Base-by-base conservation (phyloP, 2,113 vertebrate genomes). In the Zosterops japonicus region DNA sequence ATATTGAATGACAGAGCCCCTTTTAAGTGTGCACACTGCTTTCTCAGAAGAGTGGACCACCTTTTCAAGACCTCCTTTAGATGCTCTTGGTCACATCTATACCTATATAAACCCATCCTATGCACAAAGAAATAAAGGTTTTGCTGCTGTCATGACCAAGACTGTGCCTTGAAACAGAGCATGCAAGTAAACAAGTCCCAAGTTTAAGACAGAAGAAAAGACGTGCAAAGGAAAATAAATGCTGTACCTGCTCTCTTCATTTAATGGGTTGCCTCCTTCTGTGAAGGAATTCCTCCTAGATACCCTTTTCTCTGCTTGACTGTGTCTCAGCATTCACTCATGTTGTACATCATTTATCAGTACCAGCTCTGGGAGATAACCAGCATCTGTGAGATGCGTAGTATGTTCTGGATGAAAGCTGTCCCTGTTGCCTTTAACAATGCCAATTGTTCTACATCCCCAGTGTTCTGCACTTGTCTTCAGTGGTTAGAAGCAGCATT, bases 341-440 rank as follows among this genome's bases (percentile, higher is more conserved):
- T 86, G 75, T 44, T 80, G 71, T 88, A 83, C 42, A 72, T 88
- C 65, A 80, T 92, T 94, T 94, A 78, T 95, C 80, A 84, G 60
- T 46, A 92, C 41, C 55, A 90, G 46, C 46, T 50, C 61, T 90
- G 72, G 47, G 81, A 94, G 61, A 31, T 89, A 82, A 92, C 42
- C 57, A 93, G 39, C 90, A 87, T 81, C 90, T 94, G 76, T 65
- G 84, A 57, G 56, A 72, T 78, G 39, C 0, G 0, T 79, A 90
- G 42, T 16, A 46, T 33, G 57, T 69, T 81, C 75, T 65, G 57
- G 33, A 90, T 95, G 95, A 97, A 97, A 95, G 93, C 77, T 84
- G 86, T 92, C 83, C 86, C 77, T 96, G 95, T 96, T 90, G 92
- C 60, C 44, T 93, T 81, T 68, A 92, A 97, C 95, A 97, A 96